Conservation (phyloP, 2,888 invertebrate species). For the Syrista parreyssii region DNA sequence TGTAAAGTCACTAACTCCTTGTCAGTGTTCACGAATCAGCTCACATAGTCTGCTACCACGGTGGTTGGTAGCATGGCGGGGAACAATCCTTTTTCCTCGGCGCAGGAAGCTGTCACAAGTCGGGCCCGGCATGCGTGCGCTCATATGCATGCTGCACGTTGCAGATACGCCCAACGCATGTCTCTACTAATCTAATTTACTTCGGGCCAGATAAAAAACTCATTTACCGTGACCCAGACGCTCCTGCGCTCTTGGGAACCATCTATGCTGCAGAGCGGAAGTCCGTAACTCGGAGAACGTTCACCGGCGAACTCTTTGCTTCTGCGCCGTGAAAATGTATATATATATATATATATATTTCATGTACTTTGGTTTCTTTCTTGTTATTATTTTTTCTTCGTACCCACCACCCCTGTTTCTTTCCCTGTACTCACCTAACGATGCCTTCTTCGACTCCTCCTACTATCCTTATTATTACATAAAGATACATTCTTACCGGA, state of each 20-base stretch:
- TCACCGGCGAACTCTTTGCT: background rate
- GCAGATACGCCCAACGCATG: conserved; percentile 42
- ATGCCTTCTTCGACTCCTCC: background rate
- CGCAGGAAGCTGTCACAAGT: conserved; percentile 48
- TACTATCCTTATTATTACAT: background rate
- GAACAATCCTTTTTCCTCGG: conserved; percentile 43
- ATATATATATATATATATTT: no score
- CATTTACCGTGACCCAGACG: conserved; percentile 47
- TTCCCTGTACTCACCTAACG: background rate
- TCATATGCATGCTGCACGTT: conserved; percentile 38
- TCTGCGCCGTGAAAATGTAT: background rate
- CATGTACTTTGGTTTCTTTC: background rate
- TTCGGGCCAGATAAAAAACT: conserved; percentile 50
- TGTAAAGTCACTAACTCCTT: background rate
- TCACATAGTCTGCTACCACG: background rate
- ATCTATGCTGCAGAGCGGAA: conserved; percentile 28
- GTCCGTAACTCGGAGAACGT: conserved; percentile 13
- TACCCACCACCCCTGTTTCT: background rate
- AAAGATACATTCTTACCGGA: background rate
- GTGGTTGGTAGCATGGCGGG: conserved; percentile 31
- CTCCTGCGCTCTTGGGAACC: conserved; percentile 25
- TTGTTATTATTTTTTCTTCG: background rate
- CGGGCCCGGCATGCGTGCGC: conserved; percentile 21
- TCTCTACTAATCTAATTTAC: conserved; percentile 55
- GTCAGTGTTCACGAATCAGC: background rate